Base-by-base conservation (phyloP, 2,888 invertebrate genomes). In the Urechis unicinctus region DNA sequence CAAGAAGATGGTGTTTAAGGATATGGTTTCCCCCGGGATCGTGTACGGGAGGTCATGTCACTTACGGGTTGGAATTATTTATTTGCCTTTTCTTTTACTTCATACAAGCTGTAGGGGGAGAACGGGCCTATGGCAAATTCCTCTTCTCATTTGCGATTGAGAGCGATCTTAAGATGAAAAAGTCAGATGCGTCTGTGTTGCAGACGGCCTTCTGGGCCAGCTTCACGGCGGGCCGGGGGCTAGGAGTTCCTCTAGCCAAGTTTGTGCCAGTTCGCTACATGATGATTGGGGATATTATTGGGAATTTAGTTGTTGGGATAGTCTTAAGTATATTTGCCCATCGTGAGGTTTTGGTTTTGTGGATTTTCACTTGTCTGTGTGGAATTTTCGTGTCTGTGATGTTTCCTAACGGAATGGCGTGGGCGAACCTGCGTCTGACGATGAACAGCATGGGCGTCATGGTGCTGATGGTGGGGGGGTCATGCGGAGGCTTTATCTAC, bases 121-220 rank as follows among this genome's bases (percentile, higher is more conserved):
- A 68, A 43, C 52, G 68, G 17, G 62, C 67, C 6, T 60, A 60
- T 25, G 64, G 66, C 1, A 68, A 66, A 50, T 70, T 69, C 51
- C 61, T 70, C 6, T 62, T 66, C 24, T 63, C 66, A 21, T 68
- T 53, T 53, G 61, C 68, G n/a, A 64, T 65, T 13, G 68, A 69
- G 28, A 61, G 66, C 28, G 60, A 63, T n/a, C 55, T 62, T 30
- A 55, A 60, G 1, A 61, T 70, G 41, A 58, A 56, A 22, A 64
- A 61, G 3, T 62, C 58, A 22, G 60, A 61, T 0, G 68, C 67
- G 1, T 61, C 68, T 3, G 58, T 57, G 24, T 55, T 70, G 25
- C 66, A 68, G 52, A 65, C 68, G 13, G 56, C 57, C 1, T 70
- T 65, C 51, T 69, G 69, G 68, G 62, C 65, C 5, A 61, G 67